Evolutionary conservation across 2,113 vertebrate species (phyloP).

Genomic region (Eulemur macaco): DNA sequence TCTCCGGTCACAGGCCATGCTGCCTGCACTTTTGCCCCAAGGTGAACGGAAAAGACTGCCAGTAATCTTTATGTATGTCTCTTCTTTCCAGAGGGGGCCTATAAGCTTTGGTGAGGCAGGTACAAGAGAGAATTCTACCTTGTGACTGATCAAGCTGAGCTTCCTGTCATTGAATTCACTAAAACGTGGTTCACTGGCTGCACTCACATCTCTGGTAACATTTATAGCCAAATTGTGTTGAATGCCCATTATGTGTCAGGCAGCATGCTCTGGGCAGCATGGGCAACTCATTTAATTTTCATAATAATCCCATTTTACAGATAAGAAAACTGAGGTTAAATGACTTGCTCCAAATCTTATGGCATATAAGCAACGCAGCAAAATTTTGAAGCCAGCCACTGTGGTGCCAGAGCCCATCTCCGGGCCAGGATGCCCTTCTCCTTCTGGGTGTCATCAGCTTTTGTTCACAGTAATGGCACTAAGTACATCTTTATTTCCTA

Average conservation of each 20-base stretch:
- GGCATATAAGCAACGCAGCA: background rate
- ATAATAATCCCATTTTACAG: background rate
- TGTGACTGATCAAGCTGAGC: background rate
- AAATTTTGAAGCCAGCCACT: background rate
- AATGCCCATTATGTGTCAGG: background rate
- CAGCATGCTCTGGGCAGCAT: background rate
- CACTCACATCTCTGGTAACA: background rate
- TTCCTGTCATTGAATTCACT: background rate
- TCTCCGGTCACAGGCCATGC: background rate
- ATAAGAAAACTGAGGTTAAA: slow-evolving; percentile 31
- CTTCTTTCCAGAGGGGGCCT: background rate
- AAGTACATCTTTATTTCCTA: slow-evolving; percentile 21
- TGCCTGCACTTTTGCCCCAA: background rate
- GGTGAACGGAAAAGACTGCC: background rate
- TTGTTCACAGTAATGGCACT: background rate
- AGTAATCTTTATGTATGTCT: background rate
- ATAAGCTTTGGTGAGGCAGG: background rate
- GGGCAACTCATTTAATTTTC: slow-evolving; percentile 10
- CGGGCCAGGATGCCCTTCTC: background rate
- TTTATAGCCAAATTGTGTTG: background rate
- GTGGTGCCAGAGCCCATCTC: background rate
- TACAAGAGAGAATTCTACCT: background rate
- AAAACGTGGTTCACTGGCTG: background rate
- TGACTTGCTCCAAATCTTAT: background rate
- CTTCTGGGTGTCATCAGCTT: background rate